phyloP scores from a whole-genome alignment of 2,797 vertebrate species.

The Propithecus deckenii region DNA sequence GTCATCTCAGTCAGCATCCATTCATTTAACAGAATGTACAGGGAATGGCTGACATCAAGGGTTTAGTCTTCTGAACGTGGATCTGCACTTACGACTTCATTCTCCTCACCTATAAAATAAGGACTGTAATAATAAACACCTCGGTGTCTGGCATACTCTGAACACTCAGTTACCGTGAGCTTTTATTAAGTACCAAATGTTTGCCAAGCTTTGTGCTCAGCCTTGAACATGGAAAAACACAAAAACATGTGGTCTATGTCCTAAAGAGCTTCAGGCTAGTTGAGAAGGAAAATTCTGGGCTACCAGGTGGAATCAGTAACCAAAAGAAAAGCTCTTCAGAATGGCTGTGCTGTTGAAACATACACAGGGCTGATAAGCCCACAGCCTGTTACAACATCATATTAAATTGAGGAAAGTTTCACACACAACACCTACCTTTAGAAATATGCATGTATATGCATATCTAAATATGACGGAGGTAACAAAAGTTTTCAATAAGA shows the following conservation, averaged over 20 bases:
- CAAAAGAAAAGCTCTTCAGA: background rate
- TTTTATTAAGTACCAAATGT: background rate
- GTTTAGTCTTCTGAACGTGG: background rate
- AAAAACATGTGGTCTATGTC: background rate
- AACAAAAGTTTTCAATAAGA: background rate
- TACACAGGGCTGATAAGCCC: background rate
- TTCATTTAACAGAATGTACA: background rate
- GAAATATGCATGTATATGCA: background rate
- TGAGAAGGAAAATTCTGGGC: background rate
- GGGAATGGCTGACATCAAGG: background rate
- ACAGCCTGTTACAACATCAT: background rate
- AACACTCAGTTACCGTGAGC: background rate
- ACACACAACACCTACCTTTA: background rate
- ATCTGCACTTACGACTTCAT: background rate
- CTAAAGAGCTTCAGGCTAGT: background rate
- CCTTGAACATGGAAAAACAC: background rate
- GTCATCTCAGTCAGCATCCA: background rate
- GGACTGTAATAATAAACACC: background rate
- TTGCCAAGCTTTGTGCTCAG: background rate
- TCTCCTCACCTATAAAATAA: slow-evolving; percentile 32
- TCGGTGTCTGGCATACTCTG: background rate
- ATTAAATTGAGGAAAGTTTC: background rate
- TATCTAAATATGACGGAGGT: background rate
- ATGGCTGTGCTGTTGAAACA: background rate
- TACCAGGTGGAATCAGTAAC: background rate